A percentile compares a stretch with the other conserved stretches of the same genome.
These are phyloP conservation scores for Brienomyrus longianalis DNA, from an alignment of 2,113 vertebrate genomes.

Conservation along the genomic window DNA sequence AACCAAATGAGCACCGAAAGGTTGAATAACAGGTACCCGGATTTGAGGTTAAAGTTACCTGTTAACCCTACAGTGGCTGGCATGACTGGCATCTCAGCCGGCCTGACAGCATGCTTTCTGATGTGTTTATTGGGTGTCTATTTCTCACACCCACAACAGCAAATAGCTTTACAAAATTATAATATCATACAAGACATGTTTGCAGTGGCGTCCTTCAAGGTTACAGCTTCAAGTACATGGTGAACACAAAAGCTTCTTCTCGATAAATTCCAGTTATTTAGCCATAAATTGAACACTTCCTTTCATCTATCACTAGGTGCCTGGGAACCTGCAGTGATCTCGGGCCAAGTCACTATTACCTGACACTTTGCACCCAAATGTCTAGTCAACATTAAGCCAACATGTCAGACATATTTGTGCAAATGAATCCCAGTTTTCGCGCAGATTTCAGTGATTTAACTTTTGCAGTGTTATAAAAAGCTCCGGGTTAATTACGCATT, in stretches of 20 bases:
- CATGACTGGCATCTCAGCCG: background rate
- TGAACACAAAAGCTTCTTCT: background rate
- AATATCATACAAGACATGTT: background rate
- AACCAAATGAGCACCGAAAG: background rate
- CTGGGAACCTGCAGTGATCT: background rate
- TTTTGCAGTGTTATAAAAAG: background rate
- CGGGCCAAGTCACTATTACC: background rate
- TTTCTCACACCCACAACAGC: background rate
- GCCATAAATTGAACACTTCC: background rate
- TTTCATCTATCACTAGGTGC: background rate
- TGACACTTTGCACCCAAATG: background rate
- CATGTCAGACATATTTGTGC: background rate
- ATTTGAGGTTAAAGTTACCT: background rate
- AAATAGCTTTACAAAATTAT: background rate
- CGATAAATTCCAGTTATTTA: background rate
- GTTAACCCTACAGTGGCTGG: background rate
- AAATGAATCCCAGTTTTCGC: background rate
- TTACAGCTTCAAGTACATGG: background rate
- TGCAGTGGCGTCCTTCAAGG: background rate
- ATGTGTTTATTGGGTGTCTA: background rate
- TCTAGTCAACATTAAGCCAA: background rate
- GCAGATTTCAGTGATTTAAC: background rate
- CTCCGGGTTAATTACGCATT: background rate
- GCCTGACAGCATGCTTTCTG: background rate
- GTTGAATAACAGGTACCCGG: background rate